Evolutionary conservation across 2,797 vertebrate species (phyloP).

Genomic region (Leptatherina wallacei): DNA sequence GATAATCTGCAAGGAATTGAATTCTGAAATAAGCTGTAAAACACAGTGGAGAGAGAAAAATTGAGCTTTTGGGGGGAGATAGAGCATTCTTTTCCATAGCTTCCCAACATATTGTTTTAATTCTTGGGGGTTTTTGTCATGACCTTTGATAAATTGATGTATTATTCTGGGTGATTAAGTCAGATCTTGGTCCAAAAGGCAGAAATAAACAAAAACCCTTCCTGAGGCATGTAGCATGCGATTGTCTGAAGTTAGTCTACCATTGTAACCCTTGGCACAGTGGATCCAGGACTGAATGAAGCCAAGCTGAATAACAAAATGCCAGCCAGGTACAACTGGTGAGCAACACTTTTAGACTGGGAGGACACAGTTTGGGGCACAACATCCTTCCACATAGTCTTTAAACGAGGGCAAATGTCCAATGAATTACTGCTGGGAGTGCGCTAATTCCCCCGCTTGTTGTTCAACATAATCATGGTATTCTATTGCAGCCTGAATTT

Average conservation of each 20-base stretch:
- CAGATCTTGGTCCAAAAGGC: constrained; percentile 43
- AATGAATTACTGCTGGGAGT: constrained; percentile 54
- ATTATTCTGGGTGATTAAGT: constrained; percentile 62
- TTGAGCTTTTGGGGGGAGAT: constrained; percentile 12
- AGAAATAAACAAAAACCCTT: constrained; percentile 36
- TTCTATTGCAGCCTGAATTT: constrained; percentile 52
- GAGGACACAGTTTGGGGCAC: constrained; percentile 2
- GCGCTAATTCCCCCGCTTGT: constrained; percentile 42
- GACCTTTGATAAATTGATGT: constrained; percentile 34
- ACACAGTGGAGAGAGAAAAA: constrained; percentile 65
- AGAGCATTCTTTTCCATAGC: constrained; percentile 18
- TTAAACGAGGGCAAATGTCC: constrained; percentile 54
- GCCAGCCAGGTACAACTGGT: constrained; percentile 18
- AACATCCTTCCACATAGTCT: constrained; percentile 32
- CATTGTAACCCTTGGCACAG: constrained; percentile 45
- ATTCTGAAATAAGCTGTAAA: constrained; percentile 15
- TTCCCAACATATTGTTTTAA: constrained; percentile 21
- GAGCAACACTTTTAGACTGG: constrained; percentile 1
- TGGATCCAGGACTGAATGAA: constrained; percentile 22
- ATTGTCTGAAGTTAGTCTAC: constrained; percentile 30
- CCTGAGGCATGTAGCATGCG: constrained; percentile 49
- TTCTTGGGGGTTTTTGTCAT: constrained; percentile 37
- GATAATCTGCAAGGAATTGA: neutral
- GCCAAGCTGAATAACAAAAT: constrained; percentile 38
- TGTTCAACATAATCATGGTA: constrained; percentile 49